phyloP scores from a whole-genome alignment of 1,140 invertebrate species.

The Daktulosphaira vitifoliae region DNA sequence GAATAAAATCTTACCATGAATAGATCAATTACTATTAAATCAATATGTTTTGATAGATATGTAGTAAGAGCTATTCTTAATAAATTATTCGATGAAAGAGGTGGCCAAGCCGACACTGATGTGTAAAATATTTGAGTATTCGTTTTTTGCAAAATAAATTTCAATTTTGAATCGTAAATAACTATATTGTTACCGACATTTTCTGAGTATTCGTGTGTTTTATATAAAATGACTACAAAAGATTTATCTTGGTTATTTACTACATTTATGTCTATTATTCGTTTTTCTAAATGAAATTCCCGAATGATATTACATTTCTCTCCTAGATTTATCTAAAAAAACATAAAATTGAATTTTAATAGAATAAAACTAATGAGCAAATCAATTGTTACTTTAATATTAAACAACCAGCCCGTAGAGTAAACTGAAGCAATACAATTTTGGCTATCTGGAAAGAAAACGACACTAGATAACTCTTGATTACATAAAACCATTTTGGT shows the following conservation, averaged over 20 bases:
- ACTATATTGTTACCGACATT: slow-evolving; percentile 3
- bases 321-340: slow-evolving; percentile 13
- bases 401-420: slow-evolving; percentile 9
- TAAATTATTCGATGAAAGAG: background rate
- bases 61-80: background rate
- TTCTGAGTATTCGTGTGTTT: background rate
- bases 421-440: background rate
- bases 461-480: slow-evolving; percentile 7
- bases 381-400: background rate
- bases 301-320: background rate
- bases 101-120: slow-evolving; percentile 2
- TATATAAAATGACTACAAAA: background rate
- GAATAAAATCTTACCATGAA: background rate
- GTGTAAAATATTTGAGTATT: background rate
- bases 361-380: background rate
- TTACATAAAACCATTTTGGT: slow-evolving; percentile 14
- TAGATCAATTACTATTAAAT: background rate
- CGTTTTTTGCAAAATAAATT: background rate
- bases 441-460: slow-evolving; percentile 1
- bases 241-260: background rate
- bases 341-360: background rate
- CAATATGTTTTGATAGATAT: background rate
- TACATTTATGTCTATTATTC: slow-evolving; percentile 2
- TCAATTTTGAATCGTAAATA: slow-evolving; percentile 5
- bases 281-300: slow-evolving; percentile 2